Percentiles rank a stretch among this genome's conserved stretches.
These are phyloP conservation scores for Anarsia innoxiella DNA, from an alignment of 2,888 invertebrate genomes.

Conservation along the genomic window DNA sequence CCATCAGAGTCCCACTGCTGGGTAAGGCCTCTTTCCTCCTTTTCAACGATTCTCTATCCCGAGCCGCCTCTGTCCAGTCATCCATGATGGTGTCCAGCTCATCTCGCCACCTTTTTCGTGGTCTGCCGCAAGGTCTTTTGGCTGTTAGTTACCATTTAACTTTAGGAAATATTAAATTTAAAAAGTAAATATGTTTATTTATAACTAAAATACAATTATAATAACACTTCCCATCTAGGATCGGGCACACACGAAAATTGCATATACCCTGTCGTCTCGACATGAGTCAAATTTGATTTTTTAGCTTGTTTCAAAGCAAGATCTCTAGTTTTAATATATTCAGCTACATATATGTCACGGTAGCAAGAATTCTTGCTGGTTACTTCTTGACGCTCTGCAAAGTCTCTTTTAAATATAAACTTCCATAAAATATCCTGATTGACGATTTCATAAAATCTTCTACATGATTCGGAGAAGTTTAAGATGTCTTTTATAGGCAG, in stretches of 20 bases:
- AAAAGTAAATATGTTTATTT: no score
- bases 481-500: constrained; percentile 30
- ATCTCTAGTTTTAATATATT: constrained; percentile 21
- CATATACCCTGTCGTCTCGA: constrained; percentile 22
- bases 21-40: no score
- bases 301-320: constrained; percentile 12
- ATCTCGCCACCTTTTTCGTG: no score
- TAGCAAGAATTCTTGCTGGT: constrained; percentile 18
- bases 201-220: constrained; percentile 20
- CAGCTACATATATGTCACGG: constrained; percentile 25
- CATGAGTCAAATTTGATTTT: background rate
- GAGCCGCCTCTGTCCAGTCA: no score
- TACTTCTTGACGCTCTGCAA: constrained; percentile 22
- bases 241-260: constrained; percentile 17
- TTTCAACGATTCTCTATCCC: no score
- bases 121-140: no score
- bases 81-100: no score
- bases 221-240: constrained; percentile 30
- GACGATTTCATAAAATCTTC: constrained; percentile 27
- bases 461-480: constrained; percentile 30
- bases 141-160: no score
- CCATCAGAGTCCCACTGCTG: no score
- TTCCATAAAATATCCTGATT: constrained; percentile 33
- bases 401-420: constrained; percentile 33
- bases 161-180: no score